Percentiles rank a stretch among this genome's conserved stretches.
phyloP scores from a whole-genome alignment of 2,797 vertebrate species.

The Danio jaintianensis region DNA sequence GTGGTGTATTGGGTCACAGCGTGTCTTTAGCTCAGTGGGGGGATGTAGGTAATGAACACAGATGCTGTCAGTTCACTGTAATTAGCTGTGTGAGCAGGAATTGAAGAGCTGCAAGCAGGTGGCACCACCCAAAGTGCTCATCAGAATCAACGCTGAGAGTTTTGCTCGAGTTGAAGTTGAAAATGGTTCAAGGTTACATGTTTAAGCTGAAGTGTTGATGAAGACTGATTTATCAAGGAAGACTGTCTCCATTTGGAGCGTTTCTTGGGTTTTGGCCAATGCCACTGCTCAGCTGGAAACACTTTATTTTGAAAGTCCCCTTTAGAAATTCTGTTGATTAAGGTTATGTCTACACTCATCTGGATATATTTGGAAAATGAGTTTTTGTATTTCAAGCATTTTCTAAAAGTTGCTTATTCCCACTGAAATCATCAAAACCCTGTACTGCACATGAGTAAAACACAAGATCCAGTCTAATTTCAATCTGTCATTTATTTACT shows the following conservation, averaged over 20 bases:
- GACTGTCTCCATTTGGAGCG: background rate
- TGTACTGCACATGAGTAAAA: too few species aligned
- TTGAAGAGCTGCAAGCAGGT: constrained; percentile 55
- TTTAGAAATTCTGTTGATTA: too few species aligned
- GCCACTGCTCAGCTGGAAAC: background rate
- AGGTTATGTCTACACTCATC: too few species aligned
- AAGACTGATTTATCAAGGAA: background rate
- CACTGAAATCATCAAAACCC: too few species aligned
- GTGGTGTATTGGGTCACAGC: constrained; percentile 47
- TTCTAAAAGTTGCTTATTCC: too few species aligned
- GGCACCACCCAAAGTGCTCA: constrained; percentile 56
- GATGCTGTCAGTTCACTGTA: constrained; percentile 61
- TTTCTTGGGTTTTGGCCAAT: constrained; percentile 1
- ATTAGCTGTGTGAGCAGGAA: constrained; percentile 53
- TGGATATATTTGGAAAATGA: too few species aligned
- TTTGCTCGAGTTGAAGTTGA: constrained; percentile 8
- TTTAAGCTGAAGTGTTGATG: background rate
- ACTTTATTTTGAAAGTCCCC: too few species aligned
- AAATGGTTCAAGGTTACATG: constrained; percentile 43
- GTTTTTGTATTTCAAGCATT: too few species aligned
- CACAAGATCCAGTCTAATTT: too few species aligned
- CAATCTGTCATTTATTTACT: too few species aligned
- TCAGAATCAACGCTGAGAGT: constrained; percentile 54
- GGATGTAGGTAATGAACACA: constrained; percentile 50
- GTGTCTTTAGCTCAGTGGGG: constrained; percentile 58